A percentile compares a stretch with the other conserved stretches of the same genome.
Conservation (phyloP, 2,113 vertebrate species). For the Anas platyrhynchos region DNA sequence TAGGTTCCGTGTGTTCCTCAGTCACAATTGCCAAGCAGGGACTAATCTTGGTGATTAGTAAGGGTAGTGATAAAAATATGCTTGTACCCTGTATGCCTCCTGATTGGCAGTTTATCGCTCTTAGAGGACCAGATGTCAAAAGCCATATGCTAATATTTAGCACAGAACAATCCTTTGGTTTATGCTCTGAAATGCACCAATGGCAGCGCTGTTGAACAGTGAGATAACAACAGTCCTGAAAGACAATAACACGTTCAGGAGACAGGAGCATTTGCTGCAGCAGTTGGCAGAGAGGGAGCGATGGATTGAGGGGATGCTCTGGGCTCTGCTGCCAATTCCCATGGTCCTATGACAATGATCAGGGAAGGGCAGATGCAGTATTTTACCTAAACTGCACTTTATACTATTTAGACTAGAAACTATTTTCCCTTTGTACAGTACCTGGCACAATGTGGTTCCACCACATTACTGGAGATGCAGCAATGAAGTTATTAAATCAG, state of each 20-base stretch:
- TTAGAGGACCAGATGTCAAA: slow-evolving; percentile 49
- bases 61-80: slow-evolving; percentile 55
- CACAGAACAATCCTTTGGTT: slow-evolving; percentile 2
- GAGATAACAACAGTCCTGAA: neutral
- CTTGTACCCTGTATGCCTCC: slow-evolving; percentile 8
- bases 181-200: neutral
- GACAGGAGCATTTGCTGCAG: neutral
- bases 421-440: neutral
- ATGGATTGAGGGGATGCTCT: neutral
- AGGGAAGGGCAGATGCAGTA: neutral
- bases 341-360: fast-evolving
- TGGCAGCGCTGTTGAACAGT: neutral
- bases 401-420: neutral
- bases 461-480: neutral
- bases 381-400: neutral
- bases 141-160: slow-evolving; percentile 61
- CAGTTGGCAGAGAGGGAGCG: neutral
- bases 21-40: slow-evolving; percentile 62
- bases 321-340: neutral
- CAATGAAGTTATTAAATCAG: neutral
- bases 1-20: slow-evolving; percentile 53
- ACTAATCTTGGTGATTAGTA: slow-evolving; percentile 71
- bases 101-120: slow-evolving; percentile 47
- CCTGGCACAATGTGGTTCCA: neutral
- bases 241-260: neutral